Evolutionary conservation across 2,888 invertebrate species (phyloP).

Genomic region (Hyposoter dolosus): DNA sequence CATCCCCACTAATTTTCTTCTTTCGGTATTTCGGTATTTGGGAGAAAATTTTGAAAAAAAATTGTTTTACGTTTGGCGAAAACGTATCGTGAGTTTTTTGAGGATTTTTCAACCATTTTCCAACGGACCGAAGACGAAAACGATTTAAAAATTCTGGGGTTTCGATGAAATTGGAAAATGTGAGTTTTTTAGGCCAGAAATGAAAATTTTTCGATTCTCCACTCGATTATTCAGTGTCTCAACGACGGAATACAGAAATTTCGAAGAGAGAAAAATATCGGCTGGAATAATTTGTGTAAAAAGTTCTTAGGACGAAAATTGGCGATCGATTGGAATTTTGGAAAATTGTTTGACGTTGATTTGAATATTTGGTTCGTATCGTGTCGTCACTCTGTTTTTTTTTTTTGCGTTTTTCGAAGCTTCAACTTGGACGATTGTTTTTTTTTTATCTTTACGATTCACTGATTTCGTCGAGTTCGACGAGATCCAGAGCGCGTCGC

Average conservation of each 20-base stretch:
- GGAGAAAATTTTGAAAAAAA: no score
- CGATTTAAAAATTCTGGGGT: not conserved
- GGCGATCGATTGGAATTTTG: not conserved
- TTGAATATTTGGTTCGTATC: constrained; percentile 11
- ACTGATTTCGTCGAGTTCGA: constrained; percentile 18
- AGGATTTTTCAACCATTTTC: no score
- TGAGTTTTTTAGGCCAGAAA: not conserved
- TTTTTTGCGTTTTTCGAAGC: not conserved
- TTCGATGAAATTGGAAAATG: not conserved
- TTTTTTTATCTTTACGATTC: constrained; percentile 1
- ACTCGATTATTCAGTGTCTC: not conserved
- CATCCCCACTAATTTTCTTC: not conserved
- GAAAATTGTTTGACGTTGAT: not conserved
- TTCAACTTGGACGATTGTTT: not conserved
- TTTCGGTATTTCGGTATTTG: not conserved
- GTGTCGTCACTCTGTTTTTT: not conserved
- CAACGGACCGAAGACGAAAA: no score
- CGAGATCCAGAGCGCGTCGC: not conserved
- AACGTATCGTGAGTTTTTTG: no score
- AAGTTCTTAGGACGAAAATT: not conserved
- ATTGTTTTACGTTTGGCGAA: no score
- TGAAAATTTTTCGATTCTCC: not conserved
- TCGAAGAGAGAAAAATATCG: not conserved
- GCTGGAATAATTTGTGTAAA: not conserved
- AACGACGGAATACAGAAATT: not conserved